Evolutionary conservation across 1,140 invertebrate genomes (phyloP), one percentile per base, ranked within the genome.

Genomic region (Neodiprion lecontei): DNA sequence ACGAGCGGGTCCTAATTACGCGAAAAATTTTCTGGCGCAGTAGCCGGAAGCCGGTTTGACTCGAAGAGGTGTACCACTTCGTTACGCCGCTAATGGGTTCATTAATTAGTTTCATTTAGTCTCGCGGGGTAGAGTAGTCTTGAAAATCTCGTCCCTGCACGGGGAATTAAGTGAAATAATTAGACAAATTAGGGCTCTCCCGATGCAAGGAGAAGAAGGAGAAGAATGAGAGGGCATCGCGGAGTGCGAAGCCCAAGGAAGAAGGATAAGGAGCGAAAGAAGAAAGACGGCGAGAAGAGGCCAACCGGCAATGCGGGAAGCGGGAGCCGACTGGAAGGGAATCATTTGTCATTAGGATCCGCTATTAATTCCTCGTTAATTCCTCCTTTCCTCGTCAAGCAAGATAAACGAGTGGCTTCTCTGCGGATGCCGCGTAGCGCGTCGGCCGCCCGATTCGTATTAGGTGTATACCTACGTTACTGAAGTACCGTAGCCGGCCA

Each of bases 361-460:
- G 78, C 86, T 86, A 88, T 89, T 89, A 88, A 88, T 89, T 88
- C 87, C 87, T 88, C 86, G 85, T 88, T 89, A 89, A 88, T 89
- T 88, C 87, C 84, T 86, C 86, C 87, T 89, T 88, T 88, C 86
- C 85, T 89, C 87, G 85, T 88, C 86, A 87, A 86, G 86, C 82
- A 89, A 89, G 87, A 89, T 86, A 88, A 89, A 88, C 85, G 87
- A 88, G 84, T 85, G 80, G 83, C 83, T 83, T 81, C 80, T 40
- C 53, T 14, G 80, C 79, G 78, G 82, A 80, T 78, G 77, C 78
- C 79, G 77, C 28, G 28, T 40, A 40, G 28, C 78, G 74, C 78
- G 78, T 77, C 75, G 78, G 74, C 70, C 74, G 72, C 73, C 79
- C 74, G 61, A 49, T 70, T 66, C 67, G 48, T 12, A 70, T 68